A percentile compares a stretch with the other conserved stretches of the same genome.
phyloP scores from a whole-genome alignment of 2,888 invertebrate species.

The Melieria crassipennis region DNA sequence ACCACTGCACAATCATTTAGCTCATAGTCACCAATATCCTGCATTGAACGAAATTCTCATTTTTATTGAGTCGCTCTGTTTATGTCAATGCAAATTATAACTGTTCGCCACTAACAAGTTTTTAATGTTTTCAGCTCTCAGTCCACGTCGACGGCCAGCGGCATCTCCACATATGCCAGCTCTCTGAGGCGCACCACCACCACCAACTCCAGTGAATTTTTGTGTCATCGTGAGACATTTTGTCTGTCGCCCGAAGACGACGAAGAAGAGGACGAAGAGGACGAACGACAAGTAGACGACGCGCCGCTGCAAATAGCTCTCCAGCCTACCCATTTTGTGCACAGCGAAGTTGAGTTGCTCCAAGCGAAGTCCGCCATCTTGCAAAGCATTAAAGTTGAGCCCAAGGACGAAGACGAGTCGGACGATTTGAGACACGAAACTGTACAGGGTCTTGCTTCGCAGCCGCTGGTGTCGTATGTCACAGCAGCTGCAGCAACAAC shows the following conservation, averaged over 20 bases:
- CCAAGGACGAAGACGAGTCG: constrained; percentile 32
- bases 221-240: constrained; percentile 65
- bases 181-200: constrained; percentile 63
- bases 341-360: not conserved
- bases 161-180: constrained; percentile 66
- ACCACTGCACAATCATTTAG: not conserved
- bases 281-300: constrained; percentile 15
- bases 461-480: not conserved
- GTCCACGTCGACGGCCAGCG: constrained; percentile 64
- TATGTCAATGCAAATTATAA: too few species aligned
- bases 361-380: constrained; percentile 19
- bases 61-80: not conserved
- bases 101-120: too few species aligned
- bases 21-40: not conserved
- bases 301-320: not conserved
- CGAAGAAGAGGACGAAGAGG: constrained; percentile 50
- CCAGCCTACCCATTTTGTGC: not conserved
- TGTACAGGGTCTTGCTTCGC: not conserved
- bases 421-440: constrained; percentile 6
- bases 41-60: not conserved
- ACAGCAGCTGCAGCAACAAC: constrained; percentile 11
- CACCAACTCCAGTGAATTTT: constrained; percentile 65
- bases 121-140: constrained; percentile 56
- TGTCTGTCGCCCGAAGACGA: constrained; percentile 63
- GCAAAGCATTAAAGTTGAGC: constrained; percentile 41